Base-by-base conservation (phyloP, 2,797 vertebrate genomes). In the Hyperoplus lanceolatus region DNA sequence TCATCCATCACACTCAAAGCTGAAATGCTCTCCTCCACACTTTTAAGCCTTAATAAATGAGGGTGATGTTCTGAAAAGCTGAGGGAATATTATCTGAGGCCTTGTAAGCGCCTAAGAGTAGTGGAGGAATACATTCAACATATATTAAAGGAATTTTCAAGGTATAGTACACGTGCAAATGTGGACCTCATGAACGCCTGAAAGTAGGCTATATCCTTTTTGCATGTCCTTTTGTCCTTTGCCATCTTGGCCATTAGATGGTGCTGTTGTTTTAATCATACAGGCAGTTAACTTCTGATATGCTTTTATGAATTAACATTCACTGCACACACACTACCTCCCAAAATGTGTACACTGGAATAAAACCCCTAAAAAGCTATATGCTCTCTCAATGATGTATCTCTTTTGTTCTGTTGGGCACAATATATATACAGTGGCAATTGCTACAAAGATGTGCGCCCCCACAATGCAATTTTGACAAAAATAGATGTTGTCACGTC, bases 41-140 rank as follows among this genome's bases (percentile, higher is more conserved):
- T 87, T 94, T 96, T 92, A 93, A 94, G 92, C 92, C 95, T 97
- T 86, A 96, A 93, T 95, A 87, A 94, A 96, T 99, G 98, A 99
- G 29, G 92, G 90, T 90, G 90, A 91, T 95, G 90, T 96, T 96
- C 79, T 92, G 92, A 99, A 97, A 87, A 45, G 8, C 0, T 2
- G 42, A 0, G 58, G 83, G 94, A 90, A 85, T 94, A 94, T 94
- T 93, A 93, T 92, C 95, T 85, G 97, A 99, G 84, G 92, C 55
- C 73, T 60, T 76, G 88, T 96, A 96, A 96, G 94, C 88, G 84
- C 93, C 92, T 91, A 93, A 92, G 70, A 90, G 79, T 79, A 65
- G 73, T 89, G 87, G 90, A 94, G 76, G 66, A 77, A 80, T 75
- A 36, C 54, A 74, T 81, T 74, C 6, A 74, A 60, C 39, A 36